Base-by-base conservation (phyloP, 2,113 vertebrate species). In the Python bivittatus region DNA sequence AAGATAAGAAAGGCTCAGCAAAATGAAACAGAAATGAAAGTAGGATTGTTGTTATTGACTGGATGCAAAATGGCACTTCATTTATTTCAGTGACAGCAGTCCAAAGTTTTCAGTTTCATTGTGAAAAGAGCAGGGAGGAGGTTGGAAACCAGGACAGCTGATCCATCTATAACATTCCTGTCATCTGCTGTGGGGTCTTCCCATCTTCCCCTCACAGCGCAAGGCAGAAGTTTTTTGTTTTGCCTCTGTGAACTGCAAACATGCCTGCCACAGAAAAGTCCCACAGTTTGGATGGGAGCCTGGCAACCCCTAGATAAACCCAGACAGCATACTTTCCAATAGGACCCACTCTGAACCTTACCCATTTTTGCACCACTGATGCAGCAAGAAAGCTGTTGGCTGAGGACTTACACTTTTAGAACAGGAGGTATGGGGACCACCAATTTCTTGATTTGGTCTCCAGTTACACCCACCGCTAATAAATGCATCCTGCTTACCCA, bases 81-180 rank as follows among this genome's bases (percentile, higher is more conserved):
- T 95, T 96, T 93, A 95, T 93, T 96, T 96, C 93, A 89, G 3
- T 94, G 91, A 90, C 91, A 96, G 93, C 53, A 92, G 89, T 52
- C 83, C 72, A 88, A 42, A 72, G 88, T 89, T 92, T 94, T 88
- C 87, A 91, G 92, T 91, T 94, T 91, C 86, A 88, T 83, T 90
- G 44, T 93, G 23, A 95, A 91, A 92, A 44, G n/a, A 25, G 33
- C 56, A 91, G n/a, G 68, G 93, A 93, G 8, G 23, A 72, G 93
- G 22, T 22, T 95, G 61, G 57, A 94, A 96, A 95, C 33, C 88
- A 86, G 38, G 22, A 44, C 23, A 88, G 88, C 60, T 92, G 84
- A 91, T 48, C 52, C 91, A 91, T 57, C 57, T 8, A 7, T 89
- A 95, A 57, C 91, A 93, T 48, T 0, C 86, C 12, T 23, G 91